phyloP scores from a whole-genome alignment of 2,113 vertebrate genomes.

The Eulemur macaco region DNA sequence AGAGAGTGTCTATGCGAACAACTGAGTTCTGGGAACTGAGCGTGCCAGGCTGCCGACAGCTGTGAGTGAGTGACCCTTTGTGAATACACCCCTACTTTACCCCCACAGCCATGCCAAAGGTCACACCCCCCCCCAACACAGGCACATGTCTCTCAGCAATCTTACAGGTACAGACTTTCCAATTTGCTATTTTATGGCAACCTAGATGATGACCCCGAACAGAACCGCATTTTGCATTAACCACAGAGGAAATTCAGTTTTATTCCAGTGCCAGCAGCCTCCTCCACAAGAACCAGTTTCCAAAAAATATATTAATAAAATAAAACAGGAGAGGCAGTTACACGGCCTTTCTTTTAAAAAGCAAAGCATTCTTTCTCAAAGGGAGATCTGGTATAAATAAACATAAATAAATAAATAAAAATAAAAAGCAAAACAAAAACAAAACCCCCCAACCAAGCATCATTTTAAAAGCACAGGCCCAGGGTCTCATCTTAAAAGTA shows the following conservation, averaged over 20 bases:
- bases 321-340: neutral
- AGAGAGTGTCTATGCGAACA: slow-evolving; percentile 18
- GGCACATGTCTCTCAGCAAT: neutral
- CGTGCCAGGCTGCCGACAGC: slow-evolving; percentile 60
- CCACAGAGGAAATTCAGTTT: neutral
- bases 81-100: neutral
- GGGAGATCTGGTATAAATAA: too few relatives aligned
- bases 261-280: neutral
- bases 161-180: neutral
- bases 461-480: slow-evolving; percentile 43
- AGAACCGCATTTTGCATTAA: neutral
- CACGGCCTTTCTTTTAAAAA: neutral
- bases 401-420: too few relatives aligned
- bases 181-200: slow-evolving; percentile 12
- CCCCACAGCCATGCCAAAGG: slow-evolving; percentile 15
- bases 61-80: slow-evolving; percentile 3
- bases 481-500: slow-evolving; percentile 1
- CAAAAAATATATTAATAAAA: slow-evolving; percentile 42
- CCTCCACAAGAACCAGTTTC: slow-evolving; percentile 27
- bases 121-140: slow-evolving; percentile 51
- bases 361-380: neutral
- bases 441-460: neutral
- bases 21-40: slow-evolving; percentile 46
- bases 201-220: neutral
- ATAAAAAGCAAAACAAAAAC: neutral